These are phyloP conservation scores for Lichenostomus cassidix DNA, from an alignment of 2,113 vertebrate genomes.

Conservation along the genomic window DNA sequence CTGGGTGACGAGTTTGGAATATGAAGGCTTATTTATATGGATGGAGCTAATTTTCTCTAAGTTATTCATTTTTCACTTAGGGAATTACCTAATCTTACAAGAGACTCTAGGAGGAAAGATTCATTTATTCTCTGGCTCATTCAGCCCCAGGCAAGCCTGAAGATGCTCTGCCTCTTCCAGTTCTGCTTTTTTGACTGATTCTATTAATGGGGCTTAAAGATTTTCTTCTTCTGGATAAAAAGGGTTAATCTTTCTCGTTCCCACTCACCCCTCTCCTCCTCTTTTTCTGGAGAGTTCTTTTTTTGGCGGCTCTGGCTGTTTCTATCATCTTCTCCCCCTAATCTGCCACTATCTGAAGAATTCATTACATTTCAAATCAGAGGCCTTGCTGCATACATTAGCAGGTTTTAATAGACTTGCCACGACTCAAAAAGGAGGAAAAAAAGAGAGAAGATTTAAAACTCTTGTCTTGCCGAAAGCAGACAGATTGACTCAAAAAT, in stretches of 20 bases:
- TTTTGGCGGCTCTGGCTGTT: conserved; percentile 8
- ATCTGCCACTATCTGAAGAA: conserved; percentile 67
- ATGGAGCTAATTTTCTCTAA: conserved; percentile 54
- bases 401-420: conserved; percentile 75
- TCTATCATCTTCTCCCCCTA: conserved; percentile 42
- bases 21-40: conserved; percentile 50
- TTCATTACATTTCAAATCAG: conserved; percentile 63
- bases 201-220: background rate
- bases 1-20: conserved; percentile 24
- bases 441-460: conserved; percentile 72
- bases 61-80: conserved; percentile 51
- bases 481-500: conserved; percentile 76
- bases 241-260: background rate
- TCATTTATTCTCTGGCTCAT: conserved; percentile 46
- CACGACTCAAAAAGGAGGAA: conserved; percentile 48
- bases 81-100: conserved; percentile 53
- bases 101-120: conserved; percentile 10
- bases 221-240: background rate
- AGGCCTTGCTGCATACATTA: conserved; percentile 56
- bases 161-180: conserved; percentile 25
- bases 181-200: conserved; percentile 1
- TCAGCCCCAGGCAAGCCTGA: conserved; percentile 39
- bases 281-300: conserved; percentile 50
- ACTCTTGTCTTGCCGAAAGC: conserved; percentile 75
- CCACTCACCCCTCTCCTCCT: background rate